phyloP scores from a whole-genome alignment of 2,113 vertebrate genomes.

The Maccullochella peelii region DNA sequence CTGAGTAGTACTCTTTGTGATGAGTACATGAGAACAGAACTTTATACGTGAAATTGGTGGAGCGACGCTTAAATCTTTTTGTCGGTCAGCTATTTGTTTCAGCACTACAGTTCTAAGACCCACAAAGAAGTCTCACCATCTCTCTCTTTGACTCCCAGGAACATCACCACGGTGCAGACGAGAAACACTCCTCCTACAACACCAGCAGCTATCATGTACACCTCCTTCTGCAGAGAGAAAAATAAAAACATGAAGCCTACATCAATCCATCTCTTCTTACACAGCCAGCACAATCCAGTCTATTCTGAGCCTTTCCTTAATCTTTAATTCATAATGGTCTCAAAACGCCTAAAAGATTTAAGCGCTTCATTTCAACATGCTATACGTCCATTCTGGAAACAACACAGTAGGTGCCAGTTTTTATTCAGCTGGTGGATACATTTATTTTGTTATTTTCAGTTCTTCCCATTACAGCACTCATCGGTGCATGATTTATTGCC shows the following conservation, averaged over 20 bases:
- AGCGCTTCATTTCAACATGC: conserved; percentile 25
- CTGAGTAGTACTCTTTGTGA: background rate
- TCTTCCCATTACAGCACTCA: background rate
- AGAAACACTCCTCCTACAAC: conserved; percentile 90
- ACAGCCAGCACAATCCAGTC: conserved; percentile 14
- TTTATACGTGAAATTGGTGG: background rate
- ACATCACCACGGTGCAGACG: conserved; percentile 89
- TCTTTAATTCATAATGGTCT: conserved; percentile 71
- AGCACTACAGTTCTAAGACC: background rate
- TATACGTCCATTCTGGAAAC: conserved; percentile 24
- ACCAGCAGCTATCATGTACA: conserved; percentile 93
- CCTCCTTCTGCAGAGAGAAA: conserved; percentile 83
- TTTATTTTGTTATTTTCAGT: background rate
- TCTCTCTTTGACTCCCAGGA: conserved; percentile 93
- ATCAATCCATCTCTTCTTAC: conserved; percentile 32
- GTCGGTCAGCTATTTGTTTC: background rate
- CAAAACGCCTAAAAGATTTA: conserved; percentile 45
- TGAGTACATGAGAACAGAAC: background rate
- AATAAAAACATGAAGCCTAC: conserved; percentile 29
- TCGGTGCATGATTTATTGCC: background rate
- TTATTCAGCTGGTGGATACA: background rate
- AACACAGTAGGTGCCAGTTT: background rate
- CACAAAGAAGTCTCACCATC: conserved; percentile 85
- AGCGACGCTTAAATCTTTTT: background rate
- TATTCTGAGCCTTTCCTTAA: conserved; percentile 63